Evolutionary conservation across 2,888 invertebrate species (phyloP).

Genomic region (Geophilus truncorum): DNA sequence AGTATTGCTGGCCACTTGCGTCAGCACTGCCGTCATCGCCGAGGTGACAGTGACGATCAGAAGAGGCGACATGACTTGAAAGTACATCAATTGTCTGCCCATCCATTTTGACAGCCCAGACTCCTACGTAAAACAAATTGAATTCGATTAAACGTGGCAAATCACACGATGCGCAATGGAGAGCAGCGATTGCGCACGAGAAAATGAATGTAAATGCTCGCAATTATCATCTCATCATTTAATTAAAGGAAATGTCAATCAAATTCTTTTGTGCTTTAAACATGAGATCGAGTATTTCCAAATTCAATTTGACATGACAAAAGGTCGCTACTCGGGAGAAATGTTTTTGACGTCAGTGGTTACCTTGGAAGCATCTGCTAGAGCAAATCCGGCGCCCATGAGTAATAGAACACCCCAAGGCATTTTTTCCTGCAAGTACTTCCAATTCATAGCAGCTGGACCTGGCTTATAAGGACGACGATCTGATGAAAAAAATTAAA

Average conservation of each 20-base stretch:
- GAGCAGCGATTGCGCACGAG: no score
- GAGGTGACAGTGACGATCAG: slow-evolving; percentile 70
- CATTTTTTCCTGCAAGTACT: slow-evolving; percentile 72
- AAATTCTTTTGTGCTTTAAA: slow-evolving; percentile 4
- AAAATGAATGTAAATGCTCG: not conserved
- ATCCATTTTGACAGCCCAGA: slow-evolving; percentile 73
- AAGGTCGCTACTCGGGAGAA: not conserved
- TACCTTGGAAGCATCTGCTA: slow-evolving; percentile 73
- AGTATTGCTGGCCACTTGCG: slow-evolving; percentile 86
- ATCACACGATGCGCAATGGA: no score
- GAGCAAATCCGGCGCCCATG: slow-evolving; percentile 83
- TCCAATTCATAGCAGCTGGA: slow-evolving; percentile 66
- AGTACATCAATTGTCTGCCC: slow-evolving; percentile 63
- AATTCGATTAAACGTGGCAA: not conserved
- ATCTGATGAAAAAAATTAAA: not conserved
- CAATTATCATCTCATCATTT: not conserved
- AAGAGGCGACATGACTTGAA: slow-evolving; percentile 60
- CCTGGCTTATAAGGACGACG: slow-evolving; percentile 54
- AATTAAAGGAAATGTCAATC: slow-evolving; percentile 6
- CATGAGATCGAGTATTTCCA: not conserved
- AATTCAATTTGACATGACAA: not conserved
- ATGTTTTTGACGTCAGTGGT: not conserved
- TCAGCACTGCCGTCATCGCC: slow-evolving; percentile 70
- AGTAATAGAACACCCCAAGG: slow-evolving; percentile 87
- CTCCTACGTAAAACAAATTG: slow-evolving; percentile 43